These are phyloP conservation scores for Falco concolor DNA, from an alignment of 2,797 vertebrate genomes.

Conservation along the genomic window DNA sequence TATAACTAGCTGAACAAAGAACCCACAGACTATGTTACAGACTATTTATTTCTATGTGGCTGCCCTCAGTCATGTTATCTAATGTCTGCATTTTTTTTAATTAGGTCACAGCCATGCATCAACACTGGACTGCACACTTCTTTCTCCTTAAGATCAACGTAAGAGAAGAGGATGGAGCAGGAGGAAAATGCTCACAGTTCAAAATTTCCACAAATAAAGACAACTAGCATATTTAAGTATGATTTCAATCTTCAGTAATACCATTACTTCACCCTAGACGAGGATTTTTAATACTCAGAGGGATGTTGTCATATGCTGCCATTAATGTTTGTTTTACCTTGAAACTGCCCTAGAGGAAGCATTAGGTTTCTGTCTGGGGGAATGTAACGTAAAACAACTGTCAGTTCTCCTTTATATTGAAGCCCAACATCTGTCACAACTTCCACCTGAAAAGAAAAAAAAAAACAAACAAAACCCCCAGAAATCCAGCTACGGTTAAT, in stretches of 20 bases:
- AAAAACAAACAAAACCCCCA: background rate
- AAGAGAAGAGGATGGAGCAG: background rate
- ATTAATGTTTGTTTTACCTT: conserved; percentile 78
- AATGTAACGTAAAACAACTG: conserved; percentile 89
- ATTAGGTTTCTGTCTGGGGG: conserved; percentile 86
- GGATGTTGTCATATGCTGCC: background rate
- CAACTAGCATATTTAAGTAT: background rate
- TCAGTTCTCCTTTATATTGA: conserved; percentile 96
- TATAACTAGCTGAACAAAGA: background rate
- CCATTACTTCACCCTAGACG: background rate
- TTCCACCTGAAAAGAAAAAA: conserved; percentile 75
- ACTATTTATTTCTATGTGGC: background rate
- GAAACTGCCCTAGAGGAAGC: conserved; percentile 83
- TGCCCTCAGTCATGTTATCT: background rate
- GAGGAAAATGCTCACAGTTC: background rate
- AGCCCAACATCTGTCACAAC: conserved; percentile 77
- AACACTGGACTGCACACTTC: background rate
- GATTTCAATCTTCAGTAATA: background rate
- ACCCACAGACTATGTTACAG: background rate
- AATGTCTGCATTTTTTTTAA: background rate
- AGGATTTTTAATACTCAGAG: background rate
- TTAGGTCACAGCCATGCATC: background rate
- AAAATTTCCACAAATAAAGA: background rate
- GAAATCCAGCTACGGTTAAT: background rate
- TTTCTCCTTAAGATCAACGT: background rate